These are phyloP conservation scores for Percopsis omiscomaycus DNA, from an alignment of 2,797 vertebrate species.

Conservation along the genomic window DNA sequence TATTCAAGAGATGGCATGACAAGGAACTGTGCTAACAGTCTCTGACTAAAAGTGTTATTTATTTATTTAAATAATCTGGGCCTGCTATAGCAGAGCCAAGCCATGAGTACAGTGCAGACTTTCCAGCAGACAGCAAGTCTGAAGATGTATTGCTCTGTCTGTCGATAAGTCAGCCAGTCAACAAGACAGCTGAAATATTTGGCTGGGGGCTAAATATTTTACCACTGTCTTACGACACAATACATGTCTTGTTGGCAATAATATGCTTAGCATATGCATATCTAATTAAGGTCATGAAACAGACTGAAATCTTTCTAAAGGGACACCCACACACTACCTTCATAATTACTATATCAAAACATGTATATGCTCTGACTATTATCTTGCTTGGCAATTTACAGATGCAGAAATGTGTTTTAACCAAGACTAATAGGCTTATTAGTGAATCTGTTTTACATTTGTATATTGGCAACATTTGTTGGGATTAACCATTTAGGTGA, in stretches of 20 bases:
- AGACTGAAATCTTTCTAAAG: too few species aligned
- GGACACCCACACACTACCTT: too few species aligned
- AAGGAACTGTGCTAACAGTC: not conserved
- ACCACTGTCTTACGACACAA: not conserved
- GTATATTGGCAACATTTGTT: constrained; percentile 10
- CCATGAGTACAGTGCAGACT: too few species aligned
- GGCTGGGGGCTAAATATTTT: too few species aligned
- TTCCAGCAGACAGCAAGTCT: not conserved
- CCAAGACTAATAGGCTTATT: constrained; percentile 1
- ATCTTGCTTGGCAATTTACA: too few species aligned
- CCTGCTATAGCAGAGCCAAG: too few species aligned
- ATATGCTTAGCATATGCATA: not conserved
- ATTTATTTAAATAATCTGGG: too few species aligned
- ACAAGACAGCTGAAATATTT: not conserved
- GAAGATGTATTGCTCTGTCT: not conserved
- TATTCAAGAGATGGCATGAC: constrained; percentile 25
- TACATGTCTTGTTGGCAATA: not conserved
- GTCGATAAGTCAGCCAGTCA: not conserved
- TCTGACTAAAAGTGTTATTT: not conserved
- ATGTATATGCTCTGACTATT: too few species aligned
- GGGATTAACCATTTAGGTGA: constrained; percentile 9
- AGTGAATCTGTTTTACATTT: not conserved
- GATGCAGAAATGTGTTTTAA: not conserved
- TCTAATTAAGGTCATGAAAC: too few species aligned
- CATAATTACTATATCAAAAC: too few species aligned